Percentiles rank a stretch among this genome's conserved stretches.
These are phyloP conservation scores for Melanogrammus aeglefinus DNA, from an alignment of 2,797 vertebrate genomes.

Conservation along the genomic window DNA sequence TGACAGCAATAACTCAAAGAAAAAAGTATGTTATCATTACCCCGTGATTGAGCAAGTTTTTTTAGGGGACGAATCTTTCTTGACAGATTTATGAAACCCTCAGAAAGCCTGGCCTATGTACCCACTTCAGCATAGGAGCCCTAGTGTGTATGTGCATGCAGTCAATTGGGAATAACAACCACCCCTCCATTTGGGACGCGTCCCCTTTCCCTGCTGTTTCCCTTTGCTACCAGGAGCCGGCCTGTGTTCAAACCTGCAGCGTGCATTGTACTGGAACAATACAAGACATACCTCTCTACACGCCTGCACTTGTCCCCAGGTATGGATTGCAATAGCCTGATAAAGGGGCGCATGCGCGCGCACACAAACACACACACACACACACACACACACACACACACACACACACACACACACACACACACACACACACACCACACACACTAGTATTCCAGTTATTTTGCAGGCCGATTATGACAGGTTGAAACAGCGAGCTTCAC, in stretches of 20 bases:
- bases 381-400: too few species aligned
- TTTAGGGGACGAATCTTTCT: too few species aligned
- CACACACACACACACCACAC: neutral
- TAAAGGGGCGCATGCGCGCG: neutral
- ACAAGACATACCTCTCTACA: slow-evolving; percentile 42
- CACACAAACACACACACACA: too few species aligned
- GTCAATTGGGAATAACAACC: too few species aligned
- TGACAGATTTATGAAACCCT: neutral
- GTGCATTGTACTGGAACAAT: slow-evolving; percentile 25
- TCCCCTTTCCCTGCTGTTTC: slow-evolving; percentile 7
- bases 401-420: neutral
- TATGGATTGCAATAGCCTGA: slow-evolving; percentile 18
- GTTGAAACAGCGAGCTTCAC: neutral
- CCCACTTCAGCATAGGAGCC: neutral
- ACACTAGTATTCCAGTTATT: neutral
- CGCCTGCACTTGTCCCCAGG: slow-evolving; percentile 49
- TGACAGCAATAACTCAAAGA: too few species aligned
- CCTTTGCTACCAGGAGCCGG: neutral
- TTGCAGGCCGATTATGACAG: neutral
- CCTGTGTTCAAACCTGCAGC: slow-evolving; percentile 42
- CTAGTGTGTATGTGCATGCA: neutral
- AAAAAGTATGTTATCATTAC: too few species aligned
- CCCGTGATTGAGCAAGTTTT: too few species aligned
- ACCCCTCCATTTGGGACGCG: too few species aligned
- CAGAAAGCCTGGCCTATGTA: slow-evolving; percentile 18